These are phyloP conservation scores for Ursus arctos DNA, from an alignment of 2,113 vertebrate genomes.

Conservation along the genomic window DNA sequence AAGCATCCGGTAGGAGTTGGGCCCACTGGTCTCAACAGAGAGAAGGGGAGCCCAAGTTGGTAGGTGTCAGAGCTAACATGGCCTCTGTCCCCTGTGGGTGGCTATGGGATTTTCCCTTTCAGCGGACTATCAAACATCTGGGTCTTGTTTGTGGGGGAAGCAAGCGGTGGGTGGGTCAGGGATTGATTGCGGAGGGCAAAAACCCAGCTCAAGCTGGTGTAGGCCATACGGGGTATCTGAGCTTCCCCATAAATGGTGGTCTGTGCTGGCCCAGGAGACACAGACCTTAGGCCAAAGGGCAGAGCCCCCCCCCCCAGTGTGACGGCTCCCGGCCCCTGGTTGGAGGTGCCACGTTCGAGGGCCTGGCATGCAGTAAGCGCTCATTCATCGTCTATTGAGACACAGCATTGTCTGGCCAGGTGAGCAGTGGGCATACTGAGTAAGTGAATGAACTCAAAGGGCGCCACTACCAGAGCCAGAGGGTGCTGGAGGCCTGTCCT, in stretches of 20 bases:
- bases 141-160: not conserved
- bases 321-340: not conserved
- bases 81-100: not conserved
- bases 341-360: not conserved
- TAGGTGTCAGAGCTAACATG: fast-evolving
- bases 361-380: not conserved
- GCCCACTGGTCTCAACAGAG: not conserved
- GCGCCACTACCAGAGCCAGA: not conserved
- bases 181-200: not conserved
- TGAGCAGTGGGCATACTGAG: too few relatives aligned
- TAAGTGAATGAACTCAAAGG: not conserved
- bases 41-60: not conserved
- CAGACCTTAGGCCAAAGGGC: not conserved
- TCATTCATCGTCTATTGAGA: not conserved
- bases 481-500: not conserved
- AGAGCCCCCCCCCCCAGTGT: not conserved
- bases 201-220: too few relatives aligned
- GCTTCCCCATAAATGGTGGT: not conserved
- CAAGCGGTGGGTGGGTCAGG: not conserved
- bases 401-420: not conserved
- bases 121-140: too few relatives aligned
- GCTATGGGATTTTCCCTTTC: not conserved
- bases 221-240: too few relatives aligned
- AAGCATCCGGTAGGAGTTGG: not conserved
- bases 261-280: not conserved